Conservation (phyloP, 2,888 invertebrate species). For the Ophion slaviceki region DNA sequence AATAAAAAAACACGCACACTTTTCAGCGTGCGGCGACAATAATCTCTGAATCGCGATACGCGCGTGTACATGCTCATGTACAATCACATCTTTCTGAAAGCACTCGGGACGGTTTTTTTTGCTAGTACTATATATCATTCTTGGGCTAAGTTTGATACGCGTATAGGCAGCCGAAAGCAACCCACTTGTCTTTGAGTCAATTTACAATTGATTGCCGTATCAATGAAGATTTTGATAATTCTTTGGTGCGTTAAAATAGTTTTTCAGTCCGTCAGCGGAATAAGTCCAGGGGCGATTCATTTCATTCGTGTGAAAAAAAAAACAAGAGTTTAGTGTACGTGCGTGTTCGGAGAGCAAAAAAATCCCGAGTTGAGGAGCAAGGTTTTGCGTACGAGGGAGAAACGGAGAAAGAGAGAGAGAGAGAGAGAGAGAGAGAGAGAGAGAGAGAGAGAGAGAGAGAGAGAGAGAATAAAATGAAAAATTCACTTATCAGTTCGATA, state of each 20-base stretch:
- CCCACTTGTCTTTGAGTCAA: too few species aligned
- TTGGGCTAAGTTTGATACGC: too few species aligned
- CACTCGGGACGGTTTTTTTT: conserved; percentile 7
- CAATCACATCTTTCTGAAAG: conserved; percentile 7
- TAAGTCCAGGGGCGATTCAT: conserved; percentile 28
- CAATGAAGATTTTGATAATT: too few species aligned
- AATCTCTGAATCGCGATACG: conserved; percentile 52
- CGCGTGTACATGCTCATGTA: conserved; percentile 18
- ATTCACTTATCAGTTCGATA: conserved; percentile 77
- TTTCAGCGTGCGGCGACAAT: conserved; percentile 29
- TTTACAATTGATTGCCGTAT: neutral
- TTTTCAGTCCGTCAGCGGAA: neutral
- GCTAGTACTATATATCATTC: conserved; percentile 17
- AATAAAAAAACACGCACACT: conserved; percentile 12
- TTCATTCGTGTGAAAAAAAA: neutral
- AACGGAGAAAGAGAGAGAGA: conserved; percentile 1
- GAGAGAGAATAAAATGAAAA: conserved; percentile 43
- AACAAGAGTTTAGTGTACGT: neutral
- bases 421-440: conserved; percentile 21
- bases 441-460: conserved; percentile 1
- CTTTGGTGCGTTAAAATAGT: too few species aligned
- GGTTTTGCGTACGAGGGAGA: neutral
- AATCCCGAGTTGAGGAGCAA: conserved; percentile 31
- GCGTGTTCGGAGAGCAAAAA: neutral
- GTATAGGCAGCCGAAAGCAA: too few species aligned